Evolutionary conservation across 2,888 invertebrate genomes (phyloP).

Genomic region (Tetramorium bicarinatum): DNA sequence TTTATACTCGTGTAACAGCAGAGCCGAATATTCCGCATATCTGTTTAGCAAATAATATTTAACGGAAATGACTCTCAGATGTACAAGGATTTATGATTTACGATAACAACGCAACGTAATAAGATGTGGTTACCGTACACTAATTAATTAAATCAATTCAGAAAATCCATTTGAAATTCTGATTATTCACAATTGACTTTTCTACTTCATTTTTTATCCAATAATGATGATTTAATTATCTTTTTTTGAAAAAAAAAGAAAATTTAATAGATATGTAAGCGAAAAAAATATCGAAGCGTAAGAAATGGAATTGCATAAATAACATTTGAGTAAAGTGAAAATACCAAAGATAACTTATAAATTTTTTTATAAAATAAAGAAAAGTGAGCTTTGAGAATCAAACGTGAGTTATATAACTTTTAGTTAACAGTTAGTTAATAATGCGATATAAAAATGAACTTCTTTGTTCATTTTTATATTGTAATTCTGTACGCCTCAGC

Average conservation of each 20-base stretch:
- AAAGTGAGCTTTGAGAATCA: too few relatives aligned
- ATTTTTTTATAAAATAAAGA: not conserved
- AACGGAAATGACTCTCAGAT: not conserved
- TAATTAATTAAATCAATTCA: not conserved
- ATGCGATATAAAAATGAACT: too few relatives aligned
- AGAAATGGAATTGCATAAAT: not conserved
- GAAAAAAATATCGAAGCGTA: not conserved
- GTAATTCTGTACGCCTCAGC: too few relatives aligned
- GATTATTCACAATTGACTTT: not conserved
- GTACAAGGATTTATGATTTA: not conserved
- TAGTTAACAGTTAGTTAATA: too few relatives aligned
- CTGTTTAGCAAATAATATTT: slow-evolving; percentile 22
- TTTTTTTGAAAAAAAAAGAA: not conserved
- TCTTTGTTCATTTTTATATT: too few relatives aligned
- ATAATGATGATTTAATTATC: not conserved
- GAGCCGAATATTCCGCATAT: not conserved
- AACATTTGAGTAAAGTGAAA: not conserved
- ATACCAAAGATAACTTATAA: not conserved
- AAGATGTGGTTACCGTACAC: not conserved
- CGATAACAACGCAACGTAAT: not conserved
- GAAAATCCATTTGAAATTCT: not conserved
- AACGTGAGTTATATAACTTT: too few relatives aligned
- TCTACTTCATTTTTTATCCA: not conserved
- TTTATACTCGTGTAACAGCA: slow-evolving; percentile 35
- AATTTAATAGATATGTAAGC: not conserved